These are phyloP conservation scores for Blastomussa wellsi DNA, from an alignment of 92 coral and sea anemone species.

Conservation along the genomic window DNA sequence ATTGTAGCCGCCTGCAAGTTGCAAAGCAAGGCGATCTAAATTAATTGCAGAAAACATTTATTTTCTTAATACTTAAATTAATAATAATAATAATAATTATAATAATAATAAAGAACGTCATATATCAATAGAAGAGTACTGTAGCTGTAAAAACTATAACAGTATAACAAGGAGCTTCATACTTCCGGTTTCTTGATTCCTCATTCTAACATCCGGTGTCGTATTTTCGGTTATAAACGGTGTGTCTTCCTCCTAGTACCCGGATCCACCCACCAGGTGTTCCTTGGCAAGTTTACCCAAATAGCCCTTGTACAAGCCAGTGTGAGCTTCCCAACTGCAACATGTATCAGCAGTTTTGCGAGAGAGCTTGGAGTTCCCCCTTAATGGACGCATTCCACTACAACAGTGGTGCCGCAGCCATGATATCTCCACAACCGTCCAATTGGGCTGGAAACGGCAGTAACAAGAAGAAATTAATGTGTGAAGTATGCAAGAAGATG, in stretches of 20 bases:
- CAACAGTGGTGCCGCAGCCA: background rate
- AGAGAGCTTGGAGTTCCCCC: background rate
- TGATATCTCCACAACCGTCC: background rate
- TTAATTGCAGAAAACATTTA: no score
- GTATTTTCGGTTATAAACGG: background rate
- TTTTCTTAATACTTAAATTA: no score
- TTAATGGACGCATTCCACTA: background rate
- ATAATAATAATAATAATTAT: no score
- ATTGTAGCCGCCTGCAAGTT: no score
- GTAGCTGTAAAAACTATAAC: no score
- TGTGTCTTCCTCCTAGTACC: background rate
- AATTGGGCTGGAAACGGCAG: background rate
- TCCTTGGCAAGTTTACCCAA: constrained; percentile 1
- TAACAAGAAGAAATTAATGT: background rate
- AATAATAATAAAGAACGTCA: no score
- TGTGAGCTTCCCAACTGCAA: constrained; percentile 3
- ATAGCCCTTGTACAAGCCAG: background rate
- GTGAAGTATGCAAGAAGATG: constrained; percentile 29
- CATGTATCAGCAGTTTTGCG: background rate
- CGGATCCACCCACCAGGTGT: background rate
- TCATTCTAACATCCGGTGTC: no score
- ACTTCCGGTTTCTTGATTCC: no score
- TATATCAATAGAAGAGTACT: no score
- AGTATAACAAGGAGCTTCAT: no score
- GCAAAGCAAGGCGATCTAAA: no score